phyloP scores from a whole-genome alignment of 2,888 invertebrate species.

The Myathropa florea region DNA sequence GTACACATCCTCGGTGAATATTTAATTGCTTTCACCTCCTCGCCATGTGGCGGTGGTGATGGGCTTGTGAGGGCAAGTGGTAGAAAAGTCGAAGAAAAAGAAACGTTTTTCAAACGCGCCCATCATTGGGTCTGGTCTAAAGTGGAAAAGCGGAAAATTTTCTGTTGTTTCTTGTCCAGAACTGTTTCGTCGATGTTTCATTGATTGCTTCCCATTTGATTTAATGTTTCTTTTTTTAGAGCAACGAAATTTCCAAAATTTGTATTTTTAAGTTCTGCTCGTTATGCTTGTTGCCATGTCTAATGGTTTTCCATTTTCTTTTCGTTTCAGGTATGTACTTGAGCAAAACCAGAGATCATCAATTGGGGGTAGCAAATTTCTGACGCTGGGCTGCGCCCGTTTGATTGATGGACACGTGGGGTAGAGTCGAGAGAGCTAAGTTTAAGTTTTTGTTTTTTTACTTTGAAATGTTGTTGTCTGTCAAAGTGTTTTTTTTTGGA shows the following conservation, averaged over 20 bases:
- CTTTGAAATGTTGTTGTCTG: background rate
- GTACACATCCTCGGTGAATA: conserved; percentile 27
- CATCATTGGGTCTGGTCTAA: background rate
- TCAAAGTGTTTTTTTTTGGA: background rate
- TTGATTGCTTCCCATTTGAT: background rate
- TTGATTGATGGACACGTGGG: too few species aligned
- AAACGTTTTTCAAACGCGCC: background rate
- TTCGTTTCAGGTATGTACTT: conserved; percentile 63
- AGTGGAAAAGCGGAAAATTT: background rate
- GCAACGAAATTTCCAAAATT: background rate
- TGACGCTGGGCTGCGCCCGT: too few species aligned
- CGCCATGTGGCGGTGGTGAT: background rate
- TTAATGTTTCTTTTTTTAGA: background rate
- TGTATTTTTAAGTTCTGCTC: background rate
- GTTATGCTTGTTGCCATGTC: background rate
- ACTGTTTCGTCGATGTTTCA: background rate
- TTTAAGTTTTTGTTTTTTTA: too few species aligned
- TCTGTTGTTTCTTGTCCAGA: too few species aligned
- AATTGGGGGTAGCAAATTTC: background rate
- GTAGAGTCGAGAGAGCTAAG: background rate
- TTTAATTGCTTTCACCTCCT: conserved; percentile 47
- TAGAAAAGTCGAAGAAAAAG: background rate
- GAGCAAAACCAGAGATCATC: conserved; percentile 24
- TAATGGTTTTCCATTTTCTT: conserved; percentile 30
- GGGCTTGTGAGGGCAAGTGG: too few species aligned